Conservation (phyloP, 2,797 vertebrate species). For the Pogoniulus pusillus region DNA sequence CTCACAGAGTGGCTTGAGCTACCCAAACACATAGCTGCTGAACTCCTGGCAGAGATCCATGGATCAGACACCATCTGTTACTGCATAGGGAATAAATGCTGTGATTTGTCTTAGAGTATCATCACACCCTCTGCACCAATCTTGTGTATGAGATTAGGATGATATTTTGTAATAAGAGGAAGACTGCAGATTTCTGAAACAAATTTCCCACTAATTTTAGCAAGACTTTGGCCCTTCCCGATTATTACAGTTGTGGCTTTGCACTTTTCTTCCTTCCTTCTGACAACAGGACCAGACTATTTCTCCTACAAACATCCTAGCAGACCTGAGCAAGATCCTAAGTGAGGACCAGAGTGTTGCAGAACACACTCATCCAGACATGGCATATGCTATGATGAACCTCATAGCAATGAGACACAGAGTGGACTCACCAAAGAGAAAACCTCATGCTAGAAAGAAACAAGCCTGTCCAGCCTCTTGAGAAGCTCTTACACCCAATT, state of each 20-base stretch:
- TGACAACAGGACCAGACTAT: neutral
- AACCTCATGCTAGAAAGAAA: neutral
- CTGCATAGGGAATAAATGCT: neutral
- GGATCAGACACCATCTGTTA: conserved; percentile 9
- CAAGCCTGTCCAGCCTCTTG: neutral
- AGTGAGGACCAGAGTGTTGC: neutral
- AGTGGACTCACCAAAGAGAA: neutral
- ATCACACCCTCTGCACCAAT: neutral
- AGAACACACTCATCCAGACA: neutral
- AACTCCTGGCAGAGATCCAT: neutral
- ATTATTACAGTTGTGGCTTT: neutral
- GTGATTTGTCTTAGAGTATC: neutral
- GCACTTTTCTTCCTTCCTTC: neutral
- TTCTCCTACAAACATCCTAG: neutral
- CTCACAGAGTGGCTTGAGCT: neutral
- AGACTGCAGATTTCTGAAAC: neutral
- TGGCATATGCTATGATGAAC: neutral
- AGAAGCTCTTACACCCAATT: neutral
- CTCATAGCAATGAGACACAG: neutral
- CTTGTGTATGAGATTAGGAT: neutral
- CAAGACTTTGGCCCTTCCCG: neutral
- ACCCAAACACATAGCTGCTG: conserved; percentile 10
- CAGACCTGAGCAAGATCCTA: neutral
- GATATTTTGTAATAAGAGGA: neutral
- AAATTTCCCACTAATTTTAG: neutral